These are phyloP conservation scores for Cheilosia impressa DNA, from an alignment of 2,888 invertebrate genomes.

Conservation along the genomic window DNA sequence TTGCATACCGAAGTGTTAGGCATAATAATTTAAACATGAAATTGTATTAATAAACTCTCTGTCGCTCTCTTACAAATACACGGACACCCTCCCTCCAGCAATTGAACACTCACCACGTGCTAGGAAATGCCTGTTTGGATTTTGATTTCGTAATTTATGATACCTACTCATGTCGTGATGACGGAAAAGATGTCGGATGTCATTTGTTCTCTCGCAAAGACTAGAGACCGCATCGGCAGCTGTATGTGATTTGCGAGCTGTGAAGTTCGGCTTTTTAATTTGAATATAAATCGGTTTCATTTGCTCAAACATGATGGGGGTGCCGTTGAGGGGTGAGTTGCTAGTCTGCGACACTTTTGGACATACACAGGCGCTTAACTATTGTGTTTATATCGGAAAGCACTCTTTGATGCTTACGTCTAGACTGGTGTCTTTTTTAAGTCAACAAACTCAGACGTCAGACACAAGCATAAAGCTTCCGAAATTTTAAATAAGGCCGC, in stretches of 20 bases:
- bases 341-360: background rate
- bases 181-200: constrained; percentile 69
- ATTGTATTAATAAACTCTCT: constrained; percentile 56
- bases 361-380: too few species aligned
- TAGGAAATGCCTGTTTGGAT: constrained; percentile 35
- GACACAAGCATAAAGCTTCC: too few species aligned
- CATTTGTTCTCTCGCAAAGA: constrained; percentile 58
- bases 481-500: too few species aligned
- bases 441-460: too few species aligned
- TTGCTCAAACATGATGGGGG: background rate
- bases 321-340: background rate
- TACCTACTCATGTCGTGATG: constrained; percentile 50
- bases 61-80: background rate
- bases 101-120: constrained; percentile 30
- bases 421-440: too few species aligned
- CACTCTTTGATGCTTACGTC: too few species aligned
- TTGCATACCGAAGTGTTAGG: constrained; percentile 74
- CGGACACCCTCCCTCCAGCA: background rate
- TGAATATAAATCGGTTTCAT: constrained; percentile 68
- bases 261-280: constrained; percentile 56
- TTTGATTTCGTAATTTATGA: constrained; percentile 71
- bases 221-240: constrained; percentile 19
- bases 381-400: too few species aligned
- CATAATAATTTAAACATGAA: constrained; percentile 77
- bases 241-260: constrained; percentile 58